These are phyloP conservation scores for Hemithea aestivaria DNA, from an alignment of 2,888 invertebrate species.

Conservation along the genomic window DNA sequence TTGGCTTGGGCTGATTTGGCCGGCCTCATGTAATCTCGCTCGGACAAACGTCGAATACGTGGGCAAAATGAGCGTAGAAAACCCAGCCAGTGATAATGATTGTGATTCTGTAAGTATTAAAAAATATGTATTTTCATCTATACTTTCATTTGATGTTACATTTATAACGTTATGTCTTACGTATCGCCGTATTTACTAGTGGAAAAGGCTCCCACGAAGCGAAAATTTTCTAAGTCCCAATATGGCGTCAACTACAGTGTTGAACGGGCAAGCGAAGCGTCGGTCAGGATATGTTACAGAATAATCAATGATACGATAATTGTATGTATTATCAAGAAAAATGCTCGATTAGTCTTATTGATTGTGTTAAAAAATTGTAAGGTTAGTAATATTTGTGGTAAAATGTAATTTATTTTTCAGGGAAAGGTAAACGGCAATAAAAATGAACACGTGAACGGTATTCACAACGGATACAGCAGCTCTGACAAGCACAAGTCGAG, in stretches of 20 bases:
- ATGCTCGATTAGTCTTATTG: not conserved
- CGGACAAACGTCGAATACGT: constrained; percentile 66
- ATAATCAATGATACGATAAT: constrained; percentile 17
- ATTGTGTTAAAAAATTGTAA: not conserved
- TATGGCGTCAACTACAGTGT: constrained; percentile 91
- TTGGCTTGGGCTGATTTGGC: constrained; percentile 27
- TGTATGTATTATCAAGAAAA: not conserved
- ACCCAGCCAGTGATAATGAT: constrained; percentile 78
- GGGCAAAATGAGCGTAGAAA: constrained; percentile 83
- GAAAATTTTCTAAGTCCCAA: constrained; percentile 87
- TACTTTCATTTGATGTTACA: constrained; percentile 27
- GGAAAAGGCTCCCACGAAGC: constrained; percentile 64
- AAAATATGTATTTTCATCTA: constrained; percentile 33
- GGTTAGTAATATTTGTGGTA: constrained; percentile 18
- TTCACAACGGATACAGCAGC: constrained; percentile 86
- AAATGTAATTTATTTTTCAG: constrained; percentile 37
- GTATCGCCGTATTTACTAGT: constrained; percentile 68
- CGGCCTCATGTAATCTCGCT: constrained; percentile 62
- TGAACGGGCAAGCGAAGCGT: constrained; percentile 65
- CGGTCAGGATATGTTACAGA: constrained; percentile 27
- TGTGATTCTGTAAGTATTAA: constrained; percentile 79
- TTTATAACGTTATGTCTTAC: constrained; percentile 21
- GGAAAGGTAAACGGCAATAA: constrained; percentile 77
- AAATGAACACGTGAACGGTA: constrained; percentile 85
- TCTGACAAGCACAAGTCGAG: constrained; percentile 79